Conservation (phyloP, 2,797 vertebrate genomes). For the Etheostoma nigrum region DNA sequence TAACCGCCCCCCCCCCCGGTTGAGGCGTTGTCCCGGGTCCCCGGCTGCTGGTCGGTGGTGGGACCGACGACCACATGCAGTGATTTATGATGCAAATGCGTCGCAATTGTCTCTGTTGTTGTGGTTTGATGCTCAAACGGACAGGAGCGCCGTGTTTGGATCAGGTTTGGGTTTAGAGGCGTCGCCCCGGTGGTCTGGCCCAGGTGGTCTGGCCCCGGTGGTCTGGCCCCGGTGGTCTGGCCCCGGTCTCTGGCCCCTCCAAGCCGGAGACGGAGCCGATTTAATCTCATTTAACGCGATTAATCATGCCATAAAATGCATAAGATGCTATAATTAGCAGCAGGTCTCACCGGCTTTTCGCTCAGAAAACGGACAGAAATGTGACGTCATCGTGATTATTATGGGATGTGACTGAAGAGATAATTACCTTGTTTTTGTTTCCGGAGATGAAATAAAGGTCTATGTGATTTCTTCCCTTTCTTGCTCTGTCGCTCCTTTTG, state of each 20-base stretch:
- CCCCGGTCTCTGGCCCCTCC: background rate
- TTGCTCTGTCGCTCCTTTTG: slow-evolving; percentile 16
- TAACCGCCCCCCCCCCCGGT: background rate
- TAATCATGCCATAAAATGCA: too few species aligned
- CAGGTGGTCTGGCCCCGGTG: too few species aligned
- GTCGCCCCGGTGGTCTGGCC: slow-evolving; percentile 4
- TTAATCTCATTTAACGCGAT: background rate
- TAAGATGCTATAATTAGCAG: too few species aligned
- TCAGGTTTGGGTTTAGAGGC: slow-evolving; percentile 13
- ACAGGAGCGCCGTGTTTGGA: background rate
- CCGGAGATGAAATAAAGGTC: background rate
- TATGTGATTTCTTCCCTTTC: background rate
- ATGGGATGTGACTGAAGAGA: rapidly evolving
- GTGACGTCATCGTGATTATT: too few species aligned
- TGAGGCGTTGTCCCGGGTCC: slow-evolving; percentile 2
- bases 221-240: background rate
- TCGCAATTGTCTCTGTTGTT: rapidly evolving
- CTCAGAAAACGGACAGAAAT: background rate
- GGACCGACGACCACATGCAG: background rate
- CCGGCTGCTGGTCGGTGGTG: too few species aligned
- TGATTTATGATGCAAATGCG: background rate
- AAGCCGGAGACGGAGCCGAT: background rate
- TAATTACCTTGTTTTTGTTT: slow-evolving; percentile 4
- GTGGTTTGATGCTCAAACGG: background rate
- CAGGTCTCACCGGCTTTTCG: background rate